Base-by-base conservation (phyloP, 2,888 invertebrate species). In the Cheilosia variabilis region DNA sequence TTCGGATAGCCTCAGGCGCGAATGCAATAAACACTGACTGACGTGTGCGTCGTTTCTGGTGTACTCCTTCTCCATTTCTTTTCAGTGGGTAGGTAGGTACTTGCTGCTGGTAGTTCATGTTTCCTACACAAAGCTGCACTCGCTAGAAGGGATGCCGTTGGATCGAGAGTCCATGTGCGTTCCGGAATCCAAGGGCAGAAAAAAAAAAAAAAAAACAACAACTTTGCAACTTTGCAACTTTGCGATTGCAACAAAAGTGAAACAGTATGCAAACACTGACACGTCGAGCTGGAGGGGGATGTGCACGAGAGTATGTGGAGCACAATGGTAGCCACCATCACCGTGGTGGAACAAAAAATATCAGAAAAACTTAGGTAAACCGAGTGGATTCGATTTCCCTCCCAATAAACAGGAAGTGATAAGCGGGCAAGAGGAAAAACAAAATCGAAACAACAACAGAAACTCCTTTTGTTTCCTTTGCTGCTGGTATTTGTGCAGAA, bases 321-420 rank as follows among this genome's bases (percentile, higher is more conserved):
- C 53, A 84, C 80, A 80, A 80, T 84, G 66, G 72, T 66, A 83
- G 83, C 75, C 80, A 79, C 80, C 84, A 37, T 60, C 84, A 65
- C 80, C 65, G 69, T 73, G 69, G 57, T 80, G 63, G 68, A 52
- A 60, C 17, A 69, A 57, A 58, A 10, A 50, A 27, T 27, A 52
- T 60, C 50, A 60, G 45, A 81, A 68, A 73, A 68, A 76, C 81
- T 76, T 81, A 72, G 88, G 88, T 88, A 89, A 89, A 89, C 89
- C 89, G 87, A 89, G 89, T 88, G 89, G 89, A 89, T 89, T 89
- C 89, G 87, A 88, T 87, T 89, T 88, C 88, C 81, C 81, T 87
- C 87, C 89, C 89, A 89, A 88, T 88, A 89, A 89, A 89, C 89
- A 89, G 89, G 89, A 89, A 88, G 88, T 88, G 87, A 89, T 89